Base-by-base conservation (phyloP, 2,888 invertebrate genomes). In the Nasonia oneida region DNA sequence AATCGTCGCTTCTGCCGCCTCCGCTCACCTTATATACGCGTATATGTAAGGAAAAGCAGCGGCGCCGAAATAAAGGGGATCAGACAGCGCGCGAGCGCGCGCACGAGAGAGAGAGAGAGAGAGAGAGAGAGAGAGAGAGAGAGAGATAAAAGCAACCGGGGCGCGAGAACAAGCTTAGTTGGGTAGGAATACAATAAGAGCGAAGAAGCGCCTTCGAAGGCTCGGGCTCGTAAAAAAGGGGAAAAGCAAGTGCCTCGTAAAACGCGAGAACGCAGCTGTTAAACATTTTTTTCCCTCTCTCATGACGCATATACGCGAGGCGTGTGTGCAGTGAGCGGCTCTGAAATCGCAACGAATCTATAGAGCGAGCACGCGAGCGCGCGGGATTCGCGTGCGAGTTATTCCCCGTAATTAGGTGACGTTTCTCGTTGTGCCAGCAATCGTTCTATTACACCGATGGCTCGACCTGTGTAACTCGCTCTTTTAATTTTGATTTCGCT, bases 241-340 rank as follows among this genome's bases (percentile, higher is more conserved):
- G 29, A 53, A 29, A 12, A 23, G 80, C 67, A 77, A 85, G 81
- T 78, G 33, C 78, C 78, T 82, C 85, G 78, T 82, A 85, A 85
- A 85, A 81, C 74, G 74, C 64, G 67, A 74, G 47, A 84, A 81
- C 80, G 84, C 67, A 77, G 85, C 78, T 78, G 78, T 82, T 85
- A 85, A 85, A 85, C 53, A 82, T 61, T 84, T 81, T 74, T 71
- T 33, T 47, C 33, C 33, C 39, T 37, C n/a, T 64, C 78, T 23
- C 57, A 42, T 29, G 29, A 1, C 29, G 29, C 29, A 10, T 23
- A 23, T 2, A 5, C 53, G 18, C 29, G 12, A 37, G 33, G 53
- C 18, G 14, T 53, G 5, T 53, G 18, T 53, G 8, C 14, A n/a
- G 5, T 5, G 23, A 2, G 6, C 6, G 1, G 6, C 47, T 47